Percentiles rank a stretch among this genome's conserved stretches.
Conservation (phyloP, 92 coral and sea anemone genomes). For the Paramuricea clavata region DNA sequence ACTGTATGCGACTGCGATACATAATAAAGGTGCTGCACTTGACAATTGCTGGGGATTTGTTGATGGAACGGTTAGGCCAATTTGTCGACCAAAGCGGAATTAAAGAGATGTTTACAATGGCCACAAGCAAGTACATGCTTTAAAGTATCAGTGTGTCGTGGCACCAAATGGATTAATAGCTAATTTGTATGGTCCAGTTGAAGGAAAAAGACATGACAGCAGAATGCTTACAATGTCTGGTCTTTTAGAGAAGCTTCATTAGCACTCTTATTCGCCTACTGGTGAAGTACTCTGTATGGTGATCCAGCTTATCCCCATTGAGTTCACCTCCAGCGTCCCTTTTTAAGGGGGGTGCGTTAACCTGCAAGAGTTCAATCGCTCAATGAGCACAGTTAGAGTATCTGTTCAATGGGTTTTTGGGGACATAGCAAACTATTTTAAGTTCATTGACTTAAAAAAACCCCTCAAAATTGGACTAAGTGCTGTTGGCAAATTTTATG, state of each 20-base stretch:
- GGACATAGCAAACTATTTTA: neutral
- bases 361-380: conserved; percentile 18
- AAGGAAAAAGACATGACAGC: conserved; percentile 13
- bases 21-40: conserved; percentile 68
- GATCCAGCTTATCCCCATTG: conserved; percentile 18
- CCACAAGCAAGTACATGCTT: conserved; percentile 74
- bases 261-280: neutral
- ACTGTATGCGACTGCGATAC: conserved; percentile 60
- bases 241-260: neutral
- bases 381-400: conserved; percentile 41
- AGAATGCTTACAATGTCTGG: neutral
- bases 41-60: conserved; percentile 81
- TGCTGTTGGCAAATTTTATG: conserved; percentile 13
- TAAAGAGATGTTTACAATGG: conserved; percentile 75
- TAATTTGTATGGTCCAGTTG: conserved; percentile 73
- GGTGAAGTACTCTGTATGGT: neutral
- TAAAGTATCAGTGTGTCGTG: conserved; percentile 75
- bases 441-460: conserved; percentile 20
- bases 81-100: conserved; percentile 68
- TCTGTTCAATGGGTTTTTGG: conserved; percentile 34
- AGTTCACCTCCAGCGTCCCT: neutral
- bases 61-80: conserved; percentile 75
- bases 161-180: conserved; percentile 78
- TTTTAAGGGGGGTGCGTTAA: neutral
- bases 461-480: conserved; percentile 2